Conservation (phyloP, 2,797 vertebrate genomes). For the Gobionotothen gibberifrons region DNA sequence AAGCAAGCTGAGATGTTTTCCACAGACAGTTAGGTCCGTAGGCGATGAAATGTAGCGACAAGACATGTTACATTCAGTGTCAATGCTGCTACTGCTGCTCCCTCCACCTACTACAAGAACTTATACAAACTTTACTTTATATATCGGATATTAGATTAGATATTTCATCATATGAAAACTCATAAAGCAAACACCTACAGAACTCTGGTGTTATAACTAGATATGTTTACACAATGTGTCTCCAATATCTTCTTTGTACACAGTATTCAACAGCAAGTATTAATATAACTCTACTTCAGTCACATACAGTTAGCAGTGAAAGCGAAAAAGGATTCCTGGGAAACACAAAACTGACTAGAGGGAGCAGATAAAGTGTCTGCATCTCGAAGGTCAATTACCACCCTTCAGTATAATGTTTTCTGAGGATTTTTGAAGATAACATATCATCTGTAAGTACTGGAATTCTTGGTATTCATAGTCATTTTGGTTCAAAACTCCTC, state of each 20-base stretch:
- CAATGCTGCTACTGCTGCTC: neutral
- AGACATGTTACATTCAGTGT: neutral
- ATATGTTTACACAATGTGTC: neutral
- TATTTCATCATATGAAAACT: slow-evolving; percentile 7
- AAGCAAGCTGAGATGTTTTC: neutral
- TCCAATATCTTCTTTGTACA: neutral
- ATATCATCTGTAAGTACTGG: neutral
- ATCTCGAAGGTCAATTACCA: slow-evolving; percentile 10
- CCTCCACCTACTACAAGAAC: slow-evolving; percentile 2
- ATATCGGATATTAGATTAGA: slow-evolving; percentile 10
- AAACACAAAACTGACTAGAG: neutral
- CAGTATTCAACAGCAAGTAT: slow-evolving; percentile 25
- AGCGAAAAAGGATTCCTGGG: slow-evolving; percentile 13
- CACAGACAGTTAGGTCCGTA: slow-evolving; percentile 6
- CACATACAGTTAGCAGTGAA: neutral
- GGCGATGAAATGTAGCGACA: neutral
- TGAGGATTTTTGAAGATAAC: slow-evolving; percentile 8
- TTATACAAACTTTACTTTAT: slow-evolving; percentile 4
- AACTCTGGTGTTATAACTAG: slow-evolving; percentile 5
- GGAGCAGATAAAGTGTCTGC: neutral
- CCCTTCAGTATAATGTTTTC: neutral
- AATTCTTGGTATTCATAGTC: slow-evolving; percentile 7
- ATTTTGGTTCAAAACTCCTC: slow-evolving; percentile 17
- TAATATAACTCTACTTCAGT: slow-evolving; percentile 23
- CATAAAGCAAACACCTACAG: slow-evolving; percentile 16